These are phyloP conservation scores for Drosophila funebris DNA, from an alignment of 1,140 invertebrate species.

Conservation along the genomic window DNA sequence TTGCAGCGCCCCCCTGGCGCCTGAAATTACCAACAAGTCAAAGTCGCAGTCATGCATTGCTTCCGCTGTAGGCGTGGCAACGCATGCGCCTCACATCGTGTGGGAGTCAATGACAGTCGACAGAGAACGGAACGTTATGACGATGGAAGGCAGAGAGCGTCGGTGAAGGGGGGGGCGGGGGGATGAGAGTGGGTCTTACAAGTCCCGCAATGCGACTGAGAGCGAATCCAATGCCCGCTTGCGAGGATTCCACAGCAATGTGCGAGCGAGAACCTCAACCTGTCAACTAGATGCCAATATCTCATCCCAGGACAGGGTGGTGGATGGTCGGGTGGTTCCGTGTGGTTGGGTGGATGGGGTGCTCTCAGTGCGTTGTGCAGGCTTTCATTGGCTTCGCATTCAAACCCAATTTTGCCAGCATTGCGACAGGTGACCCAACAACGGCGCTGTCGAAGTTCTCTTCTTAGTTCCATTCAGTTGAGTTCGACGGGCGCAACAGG, in stretches of 20 bases:
- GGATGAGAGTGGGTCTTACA: slow-evolving; percentile 37
- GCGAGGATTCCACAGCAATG: slow-evolving; percentile 67
- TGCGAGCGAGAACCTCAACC: slow-evolving; percentile 57
- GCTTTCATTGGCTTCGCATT: slow-evolving; percentile 72
- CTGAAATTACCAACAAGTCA: not conserved
- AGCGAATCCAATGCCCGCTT: slow-evolving; percentile 59
- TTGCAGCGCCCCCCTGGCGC: slow-evolving; percentile 20
- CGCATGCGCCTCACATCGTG: slow-evolving; percentile 60
- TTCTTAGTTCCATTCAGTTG: slow-evolving; percentile 64
- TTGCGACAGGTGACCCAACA: slow-evolving; percentile 76
- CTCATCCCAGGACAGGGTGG: not conserved
- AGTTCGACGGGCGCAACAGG: slow-evolving; percentile 53
- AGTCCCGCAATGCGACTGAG: slow-evolving; percentile 55
- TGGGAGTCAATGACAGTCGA: slow-evolving; percentile 37
- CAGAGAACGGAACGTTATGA: not conserved
- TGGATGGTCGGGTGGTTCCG: not conserved
- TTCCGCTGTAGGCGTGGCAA: slow-evolving; percentile 61
- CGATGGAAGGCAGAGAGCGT: not conserved
- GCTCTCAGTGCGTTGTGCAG: slow-evolving; percentile 24
- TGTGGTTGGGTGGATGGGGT: not conserved
- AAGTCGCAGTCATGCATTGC: slow-evolving; percentile 7
- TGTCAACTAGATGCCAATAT: slow-evolving; percentile 33
- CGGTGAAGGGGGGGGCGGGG: not conserved
- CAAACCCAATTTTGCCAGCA: slow-evolving; percentile 66
- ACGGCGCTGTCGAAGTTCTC: slow-evolving; percentile 15